Conservation (phyloP, 1,140 invertebrate genomes). For the Diplogasteroides magnus region DNA sequence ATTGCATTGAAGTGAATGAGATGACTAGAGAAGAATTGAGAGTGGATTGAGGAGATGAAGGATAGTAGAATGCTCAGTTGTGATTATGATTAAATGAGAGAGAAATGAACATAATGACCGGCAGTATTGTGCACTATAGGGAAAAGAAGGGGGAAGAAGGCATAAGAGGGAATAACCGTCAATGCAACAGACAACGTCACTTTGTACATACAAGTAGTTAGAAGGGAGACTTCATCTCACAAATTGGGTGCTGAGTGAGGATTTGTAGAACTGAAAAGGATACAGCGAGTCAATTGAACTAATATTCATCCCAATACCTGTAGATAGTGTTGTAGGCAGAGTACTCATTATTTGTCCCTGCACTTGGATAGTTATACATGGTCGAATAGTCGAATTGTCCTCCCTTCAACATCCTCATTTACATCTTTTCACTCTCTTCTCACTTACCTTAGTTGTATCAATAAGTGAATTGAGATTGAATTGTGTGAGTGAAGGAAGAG, state of each 20-base stretch:
- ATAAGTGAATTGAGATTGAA: not conserved
- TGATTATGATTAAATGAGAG: not conserved
- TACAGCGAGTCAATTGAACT: not conserved
- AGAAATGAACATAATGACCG: not conserved
- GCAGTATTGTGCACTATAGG: not conserved
- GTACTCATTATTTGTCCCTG: too few relatives aligned
- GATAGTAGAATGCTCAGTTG: not conserved
- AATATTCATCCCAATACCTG: not conserved
- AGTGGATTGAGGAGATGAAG: not conserved
- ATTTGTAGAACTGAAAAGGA: not conserved
- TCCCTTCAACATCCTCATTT: not conserved
- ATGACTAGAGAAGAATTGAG: not conserved
- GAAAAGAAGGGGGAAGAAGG: not conserved
- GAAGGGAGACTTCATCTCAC: too few relatives aligned
- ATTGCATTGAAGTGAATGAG: not conserved
- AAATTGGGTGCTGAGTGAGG: not conserved
- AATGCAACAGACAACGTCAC: too few relatives aligned
- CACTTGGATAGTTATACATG: too few relatives aligned
- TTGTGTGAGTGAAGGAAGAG: not conserved
- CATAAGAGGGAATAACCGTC: not conserved
- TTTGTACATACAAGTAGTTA: too few relatives aligned
- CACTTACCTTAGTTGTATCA: not conserved
- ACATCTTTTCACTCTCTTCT: not conserved
- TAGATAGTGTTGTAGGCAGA: not conserved
- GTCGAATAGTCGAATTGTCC: not conserved